Percentiles rank a stretch among this genome's conserved stretches.
Evolutionary conservation across 2,888 invertebrate genomes (phyloP).

Genomic region (Caenorhabditis zanzibari): DNA sequence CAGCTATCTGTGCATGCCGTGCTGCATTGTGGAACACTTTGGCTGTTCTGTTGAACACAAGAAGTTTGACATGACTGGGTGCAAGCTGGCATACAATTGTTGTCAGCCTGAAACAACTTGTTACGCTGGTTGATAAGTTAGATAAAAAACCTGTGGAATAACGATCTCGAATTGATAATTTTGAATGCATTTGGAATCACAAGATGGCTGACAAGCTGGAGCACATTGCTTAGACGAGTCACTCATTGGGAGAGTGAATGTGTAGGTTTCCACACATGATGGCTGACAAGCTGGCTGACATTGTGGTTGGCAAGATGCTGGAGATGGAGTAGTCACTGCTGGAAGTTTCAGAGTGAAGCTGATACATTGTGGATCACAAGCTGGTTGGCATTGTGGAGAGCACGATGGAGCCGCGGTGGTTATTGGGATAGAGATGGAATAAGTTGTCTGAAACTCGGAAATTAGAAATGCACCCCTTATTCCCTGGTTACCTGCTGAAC

Average conservation of each 20-base stretch:
- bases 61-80: slow-evolving; percentile 67
- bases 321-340: slow-evolving; percentile 39
- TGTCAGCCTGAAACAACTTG: slow-evolving; percentile 59
- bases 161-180: slow-evolving; percentile 74
- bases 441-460: slow-evolving; percentile 37
- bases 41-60: slow-evolving; percentile 66
- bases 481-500: slow-evolving; percentile 50
- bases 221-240: slow-evolving; percentile 63
- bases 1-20: slow-evolving; percentile 68
- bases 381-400: slow-evolving; percentile 60
- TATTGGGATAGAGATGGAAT: slow-evolving; percentile 49
- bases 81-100: slow-evolving; percentile 71
- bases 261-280: slow-evolving; percentile 61
- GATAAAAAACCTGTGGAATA: slow-evolving; percentile 56
- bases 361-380: slow-evolving; percentile 65
- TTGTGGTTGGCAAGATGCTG: slow-evolving; percentile 53
- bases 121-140: neutral
- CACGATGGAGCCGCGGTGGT: slow-evolving; percentile 54
- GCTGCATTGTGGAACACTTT: slow-evolving; percentile 58
- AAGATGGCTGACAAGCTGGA: slow-evolving; percentile 70
- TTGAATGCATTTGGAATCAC: slow-evolving; percentile 68
- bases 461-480: neutral
- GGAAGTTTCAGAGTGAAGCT: slow-evolving; percentile 60
- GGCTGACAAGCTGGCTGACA: slow-evolving; percentile 68
- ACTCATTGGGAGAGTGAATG: slow-evolving; percentile 57